Evolutionary conservation across 2,797 vertebrate species (phyloP).

Genomic region (Prionace glauca): DNA sequence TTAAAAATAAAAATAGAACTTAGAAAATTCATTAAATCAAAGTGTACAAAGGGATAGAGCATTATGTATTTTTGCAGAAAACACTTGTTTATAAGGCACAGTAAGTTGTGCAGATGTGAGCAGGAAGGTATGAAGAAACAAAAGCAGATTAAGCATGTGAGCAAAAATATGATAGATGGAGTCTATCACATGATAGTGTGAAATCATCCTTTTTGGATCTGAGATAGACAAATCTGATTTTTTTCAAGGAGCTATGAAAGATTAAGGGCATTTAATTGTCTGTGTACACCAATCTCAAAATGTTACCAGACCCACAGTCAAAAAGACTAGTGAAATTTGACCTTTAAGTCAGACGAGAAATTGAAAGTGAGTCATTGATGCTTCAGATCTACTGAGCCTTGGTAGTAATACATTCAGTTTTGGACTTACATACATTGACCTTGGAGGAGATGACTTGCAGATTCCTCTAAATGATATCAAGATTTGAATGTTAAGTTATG

Average conservation of each 20-base stretch:
- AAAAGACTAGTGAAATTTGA: not conserved
- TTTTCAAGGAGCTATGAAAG: not conserved
- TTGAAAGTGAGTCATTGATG: not conserved
- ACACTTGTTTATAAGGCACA: not conserved
- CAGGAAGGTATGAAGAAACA: no score
- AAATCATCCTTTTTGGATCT: not conserved
- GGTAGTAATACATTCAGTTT: not conserved
- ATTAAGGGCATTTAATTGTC: not conserved
- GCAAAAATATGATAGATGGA: not conserved
- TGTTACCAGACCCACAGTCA: not conserved
- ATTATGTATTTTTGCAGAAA: not conserved
- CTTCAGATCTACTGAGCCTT: not conserved
- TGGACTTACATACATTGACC: not conserved
- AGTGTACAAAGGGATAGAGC: not conserved
- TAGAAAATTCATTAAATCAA: not conserved
- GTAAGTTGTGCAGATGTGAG: not conserved
- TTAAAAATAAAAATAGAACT: not conserved
- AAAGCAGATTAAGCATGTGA: not conserved
- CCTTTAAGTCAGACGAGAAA: not conserved
- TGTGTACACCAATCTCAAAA: not conserved
- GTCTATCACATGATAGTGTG: not conserved
- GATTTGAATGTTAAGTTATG: not conserved
- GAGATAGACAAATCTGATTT: not conserved
- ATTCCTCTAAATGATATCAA: not conserved
- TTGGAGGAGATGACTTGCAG: not conserved